Conservation (phyloP, 1,140 invertebrate species). For the Chrysopa pallens region DNA sequence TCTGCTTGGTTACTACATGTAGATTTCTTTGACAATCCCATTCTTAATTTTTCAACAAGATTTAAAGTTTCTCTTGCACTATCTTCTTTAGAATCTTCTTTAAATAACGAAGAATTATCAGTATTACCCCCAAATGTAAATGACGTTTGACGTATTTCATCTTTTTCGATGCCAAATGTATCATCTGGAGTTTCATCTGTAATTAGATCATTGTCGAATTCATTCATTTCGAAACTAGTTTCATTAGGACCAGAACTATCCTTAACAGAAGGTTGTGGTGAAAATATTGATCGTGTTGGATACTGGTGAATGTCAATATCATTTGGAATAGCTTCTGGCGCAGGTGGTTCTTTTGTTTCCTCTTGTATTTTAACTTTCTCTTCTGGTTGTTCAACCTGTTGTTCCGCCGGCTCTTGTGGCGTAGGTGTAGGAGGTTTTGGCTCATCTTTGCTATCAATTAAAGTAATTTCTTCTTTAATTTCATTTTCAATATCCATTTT, state of each 20-base stretch:
- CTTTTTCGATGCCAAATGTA: conserved; percentile 37
- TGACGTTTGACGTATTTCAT: conserved; percentile 29
- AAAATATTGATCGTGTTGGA: conserved; percentile 40
- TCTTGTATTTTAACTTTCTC: conserved; percentile 23
- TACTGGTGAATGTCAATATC: conserved; percentile 6
- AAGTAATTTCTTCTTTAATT: not conserved
- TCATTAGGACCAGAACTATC: conserved; percentile 26
- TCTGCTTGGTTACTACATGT: conserved; percentile 21
- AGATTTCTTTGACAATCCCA: conserved; percentile 44
- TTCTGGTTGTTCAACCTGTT: conserved; percentile 4
- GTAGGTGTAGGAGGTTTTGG: no score
- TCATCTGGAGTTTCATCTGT: conserved; percentile 39
- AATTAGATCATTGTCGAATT: conserved; percentile 45
- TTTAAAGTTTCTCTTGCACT: conserved; percentile 56
- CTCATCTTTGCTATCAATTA: not conserved
- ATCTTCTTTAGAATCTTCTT: conserved; percentile 62
- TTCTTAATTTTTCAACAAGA: conserved; percentile 56
- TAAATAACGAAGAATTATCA: conserved; percentile 35
- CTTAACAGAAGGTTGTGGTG: conserved; percentile 42
- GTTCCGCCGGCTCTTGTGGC: no score
- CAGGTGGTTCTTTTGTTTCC: conserved; percentile 15
- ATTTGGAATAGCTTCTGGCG: conserved; percentile 6
- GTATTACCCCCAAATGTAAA: conserved; percentile 37
- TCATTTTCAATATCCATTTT: not conserved
- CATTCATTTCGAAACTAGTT: conserved; percentile 30